A percentile compares a stretch with the other conserved stretches of the same genome.
These are phyloP conservation scores for Panopea generosa DNA, from an alignment of 2,888 invertebrate genomes.

Conservation along the genomic window DNA sequence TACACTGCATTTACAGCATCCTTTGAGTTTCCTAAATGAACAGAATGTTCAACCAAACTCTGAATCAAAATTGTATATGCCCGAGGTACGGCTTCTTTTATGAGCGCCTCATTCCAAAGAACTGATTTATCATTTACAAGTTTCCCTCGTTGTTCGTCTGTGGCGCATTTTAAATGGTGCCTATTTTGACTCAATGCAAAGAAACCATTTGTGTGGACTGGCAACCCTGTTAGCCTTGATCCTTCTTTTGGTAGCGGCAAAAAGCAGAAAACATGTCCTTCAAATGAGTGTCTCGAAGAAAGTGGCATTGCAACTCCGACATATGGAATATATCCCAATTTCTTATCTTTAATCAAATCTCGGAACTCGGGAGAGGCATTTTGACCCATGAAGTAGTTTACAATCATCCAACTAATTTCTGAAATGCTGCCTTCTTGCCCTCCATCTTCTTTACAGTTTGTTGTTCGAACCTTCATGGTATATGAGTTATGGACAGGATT, in stretches of 20 bases:
- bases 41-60: constrained; percentile 39
- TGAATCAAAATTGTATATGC: constrained; percentile 66
- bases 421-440: no score
- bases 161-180: constrained; percentile 81
- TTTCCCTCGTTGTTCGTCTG: constrained; percentile 62
- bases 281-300: constrained; percentile 5
- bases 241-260: constrained; percentile 80
- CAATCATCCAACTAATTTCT: constrained; percentile 20
- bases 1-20: constrained; percentile 35
- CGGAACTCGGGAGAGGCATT: constrained; percentile 31
- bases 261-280: constrained; percentile 71
- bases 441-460: no score
- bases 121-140: constrained; percentile 70
- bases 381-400: constrained; percentile 30
- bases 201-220: constrained; percentile 82
- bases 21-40: constrained; percentile 23
- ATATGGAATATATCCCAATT: constrained; percentile 31
- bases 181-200: constrained; percentile 81
- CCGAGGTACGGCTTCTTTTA: constrained; percentile 75
- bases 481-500: no score
- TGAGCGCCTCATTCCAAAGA: constrained; percentile 79
- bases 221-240: constrained; percentile 78
- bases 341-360: constrained; percentile 19
- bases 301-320: constrained; percentile 43
- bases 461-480: no score